Evolutionary conservation across 1,140 invertebrate species (phyloP).

Genomic region (Pseudomyrmex sp.): DNA sequence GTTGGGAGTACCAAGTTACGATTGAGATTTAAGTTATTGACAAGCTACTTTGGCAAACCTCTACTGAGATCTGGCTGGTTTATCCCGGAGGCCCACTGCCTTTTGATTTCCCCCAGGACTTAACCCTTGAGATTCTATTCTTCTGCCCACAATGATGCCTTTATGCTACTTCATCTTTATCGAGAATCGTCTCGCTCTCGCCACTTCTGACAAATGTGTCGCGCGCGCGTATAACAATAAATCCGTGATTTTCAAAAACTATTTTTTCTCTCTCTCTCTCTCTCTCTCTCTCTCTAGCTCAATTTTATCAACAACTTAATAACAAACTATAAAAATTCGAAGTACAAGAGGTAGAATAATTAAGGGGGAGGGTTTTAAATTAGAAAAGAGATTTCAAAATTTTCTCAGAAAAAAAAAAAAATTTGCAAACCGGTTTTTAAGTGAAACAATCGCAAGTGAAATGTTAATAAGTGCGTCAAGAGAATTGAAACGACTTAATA

Average conservation of each 20-base stretch:
- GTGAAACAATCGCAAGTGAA: no score
- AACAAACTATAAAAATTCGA: no score
- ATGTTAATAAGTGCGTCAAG: background rate
- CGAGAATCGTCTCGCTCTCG: slow-evolving; percentile 49
- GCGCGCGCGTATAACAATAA: slow-evolving; percentile 1
- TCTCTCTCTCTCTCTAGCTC: background rate
- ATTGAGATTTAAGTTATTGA: slow-evolving; percentile 86
- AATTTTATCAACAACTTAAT: background rate
- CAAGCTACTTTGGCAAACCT: slow-evolving; percentile 84
- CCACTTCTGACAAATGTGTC: slow-evolving; percentile 49
- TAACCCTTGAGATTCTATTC: slow-evolving; percentile 84
- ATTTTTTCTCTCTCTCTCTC: no score
- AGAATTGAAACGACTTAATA: background rate
- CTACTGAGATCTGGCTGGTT: slow-evolving; percentile 79
- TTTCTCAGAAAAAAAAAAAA: no score
- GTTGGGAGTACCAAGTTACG: slow-evolving; percentile 83
- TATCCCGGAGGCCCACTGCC: slow-evolving; percentile 82
- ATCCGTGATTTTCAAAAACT: background rate
- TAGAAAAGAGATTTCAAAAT: no score
- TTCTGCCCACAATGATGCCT: slow-evolving; percentile 82
- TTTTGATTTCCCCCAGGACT: slow-evolving; percentile 84
- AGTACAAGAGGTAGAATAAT: no score
- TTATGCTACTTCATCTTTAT: slow-evolving; percentile 75
- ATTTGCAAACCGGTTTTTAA: no score
- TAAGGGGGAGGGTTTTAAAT: no score